Conservation (phyloP, 2,797 vertebrate species). For the Enoplosus armatus region DNA sequence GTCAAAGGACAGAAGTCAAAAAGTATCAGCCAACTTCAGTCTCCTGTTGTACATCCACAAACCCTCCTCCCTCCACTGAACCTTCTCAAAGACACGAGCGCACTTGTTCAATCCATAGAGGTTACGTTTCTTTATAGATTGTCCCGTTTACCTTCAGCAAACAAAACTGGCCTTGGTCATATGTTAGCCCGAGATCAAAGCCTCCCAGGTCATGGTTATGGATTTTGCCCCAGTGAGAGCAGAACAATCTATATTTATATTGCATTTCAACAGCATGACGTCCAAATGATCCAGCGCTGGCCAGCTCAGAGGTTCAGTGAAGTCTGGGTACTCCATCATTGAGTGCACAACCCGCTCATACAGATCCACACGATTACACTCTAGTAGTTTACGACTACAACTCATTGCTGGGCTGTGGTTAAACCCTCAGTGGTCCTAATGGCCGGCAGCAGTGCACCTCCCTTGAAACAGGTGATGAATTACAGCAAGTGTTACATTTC, state of each 20-base stretch:
- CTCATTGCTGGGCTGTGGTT: slow-evolving; percentile 67
- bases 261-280: slow-evolving; percentile 74
- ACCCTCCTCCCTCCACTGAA: slow-evolving; percentile 8
- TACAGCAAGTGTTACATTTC: slow-evolving; percentile 69
- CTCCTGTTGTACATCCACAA: slow-evolving; percentile 12
- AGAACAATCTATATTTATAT: slow-evolving; percentile 84
- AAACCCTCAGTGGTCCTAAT: slow-evolving; percentile 77
- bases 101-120: slow-evolving; percentile 46
- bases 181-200: slow-evolving; percentile 65
- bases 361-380: slow-evolving; percentile 78
- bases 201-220: slow-evolving; percentile 72
- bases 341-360: slow-evolving; percentile 71
- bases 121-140: slow-evolving; percentile 59
- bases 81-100: neutral
- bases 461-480: slow-evolving; percentile 82
- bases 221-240: slow-evolving; percentile 77
- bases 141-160: slow-evolving; percentile 68
- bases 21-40: neutral
- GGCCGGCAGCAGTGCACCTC: slow-evolving; percentile 71
- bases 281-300: slow-evolving; percentile 73
- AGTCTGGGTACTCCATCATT: slow-evolving; percentile 75
- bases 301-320: slow-evolving; percentile 68
- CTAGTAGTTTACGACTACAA: slow-evolving; percentile 69
- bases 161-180: slow-evolving; percentile 61
- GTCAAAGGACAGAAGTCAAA: slow-evolving; percentile 24